Conservation (phyloP, 2,797 vertebrate species). For the Garrulus glandarius region DNA sequence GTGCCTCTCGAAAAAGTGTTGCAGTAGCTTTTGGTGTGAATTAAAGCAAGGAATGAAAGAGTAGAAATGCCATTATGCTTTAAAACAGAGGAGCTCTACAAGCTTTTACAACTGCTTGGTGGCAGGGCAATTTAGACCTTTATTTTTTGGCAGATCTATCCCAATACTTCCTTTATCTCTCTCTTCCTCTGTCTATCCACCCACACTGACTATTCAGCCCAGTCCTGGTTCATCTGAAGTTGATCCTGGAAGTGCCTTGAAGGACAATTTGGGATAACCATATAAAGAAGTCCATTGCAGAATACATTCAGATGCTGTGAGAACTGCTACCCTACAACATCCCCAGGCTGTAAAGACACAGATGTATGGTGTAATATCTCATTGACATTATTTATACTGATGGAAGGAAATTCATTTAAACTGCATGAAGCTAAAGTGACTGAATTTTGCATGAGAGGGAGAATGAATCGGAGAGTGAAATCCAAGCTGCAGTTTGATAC, state of each 20-base stretch:
- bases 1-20: not conserved
- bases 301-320: not conserved
- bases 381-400: not conserved
- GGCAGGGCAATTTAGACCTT: not conserved
- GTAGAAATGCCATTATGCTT: not conserved
- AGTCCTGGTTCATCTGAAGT: not conserved
- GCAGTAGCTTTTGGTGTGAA: not conserved
- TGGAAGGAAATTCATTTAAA: constrained; percentile 28
- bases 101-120: not conserved
- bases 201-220: not conserved
- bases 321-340: not conserved
- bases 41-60: not conserved
- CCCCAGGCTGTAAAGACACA: not conserved
- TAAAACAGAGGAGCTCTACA: not conserved
- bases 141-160: not conserved
- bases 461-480: not conserved
- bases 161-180: not conserved
- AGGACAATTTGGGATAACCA: not conserved
- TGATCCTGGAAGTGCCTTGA: not conserved
- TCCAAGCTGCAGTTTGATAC: not conserved
- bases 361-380: not conserved
- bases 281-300: not conserved
- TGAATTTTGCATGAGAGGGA: constrained; percentile 16
- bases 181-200: not conserved
- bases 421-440: not conserved